These are phyloP conservation scores for Sebastes kiyomatsui DNA, from an alignment of 2,797 vertebrate species.

Conservation along the genomic window DNA sequence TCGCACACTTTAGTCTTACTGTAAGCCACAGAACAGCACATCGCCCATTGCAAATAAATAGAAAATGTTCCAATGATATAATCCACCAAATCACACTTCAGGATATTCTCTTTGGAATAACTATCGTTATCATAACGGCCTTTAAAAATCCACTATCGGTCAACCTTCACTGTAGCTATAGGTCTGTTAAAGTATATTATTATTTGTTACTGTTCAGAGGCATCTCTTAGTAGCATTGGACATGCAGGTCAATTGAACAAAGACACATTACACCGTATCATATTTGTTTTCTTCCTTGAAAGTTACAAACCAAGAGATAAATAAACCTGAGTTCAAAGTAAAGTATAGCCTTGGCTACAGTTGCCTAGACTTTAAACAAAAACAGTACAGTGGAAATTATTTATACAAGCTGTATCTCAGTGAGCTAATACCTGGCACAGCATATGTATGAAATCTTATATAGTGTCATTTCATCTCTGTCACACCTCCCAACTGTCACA, in stretches of 20 bases:
- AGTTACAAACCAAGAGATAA: not conserved
- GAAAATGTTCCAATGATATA: rapidly evolving
- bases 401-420: not conserved
- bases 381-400: not conserved
- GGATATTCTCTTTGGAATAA: too few species aligned
- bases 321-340: not conserved
- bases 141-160: too few species aligned
- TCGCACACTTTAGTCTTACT: too few species aligned
- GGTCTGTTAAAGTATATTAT: not conserved
- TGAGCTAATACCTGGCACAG: not conserved
- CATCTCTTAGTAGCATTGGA: not conserved
- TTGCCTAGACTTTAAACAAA: not conserved
- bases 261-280: not conserved
- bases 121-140: too few species aligned
- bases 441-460: not conserved
- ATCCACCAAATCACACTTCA: too few species aligned
- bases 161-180: not conserved
- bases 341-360: not conserved
- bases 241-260: not conserved
- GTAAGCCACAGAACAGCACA: too few species aligned
- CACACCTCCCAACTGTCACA: not conserved
- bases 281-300: not conserved
- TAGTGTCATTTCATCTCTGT: not conserved
- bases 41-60: too few species aligned
- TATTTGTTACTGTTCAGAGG: not conserved